A percentile compares a stretch with the other conserved stretches of the same genome.
phyloP scores from a whole-genome alignment of 2,888 invertebrate genomes.

The Brenthis hecate region DNA sequence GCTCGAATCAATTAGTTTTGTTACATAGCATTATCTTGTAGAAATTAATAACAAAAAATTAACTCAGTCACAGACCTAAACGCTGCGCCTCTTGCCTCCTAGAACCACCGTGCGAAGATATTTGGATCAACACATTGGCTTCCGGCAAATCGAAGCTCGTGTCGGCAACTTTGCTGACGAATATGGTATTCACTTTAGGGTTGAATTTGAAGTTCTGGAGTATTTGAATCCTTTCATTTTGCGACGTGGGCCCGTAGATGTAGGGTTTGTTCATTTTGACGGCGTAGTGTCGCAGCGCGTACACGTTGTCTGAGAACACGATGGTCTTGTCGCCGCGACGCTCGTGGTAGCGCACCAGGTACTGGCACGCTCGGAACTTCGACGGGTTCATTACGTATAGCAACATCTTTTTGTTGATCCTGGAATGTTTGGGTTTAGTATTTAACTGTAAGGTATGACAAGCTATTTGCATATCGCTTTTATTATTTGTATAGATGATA shows the following conservation, averaged over 20 bases:
- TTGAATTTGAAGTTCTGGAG: conserved; percentile 99
- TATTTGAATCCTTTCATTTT: conserved; percentile 98
- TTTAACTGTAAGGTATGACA: too few relatives aligned
- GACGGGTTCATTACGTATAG: conserved; percentile 99
- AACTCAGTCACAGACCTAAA: conserved; percentile 82
- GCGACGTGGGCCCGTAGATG: conserved; percentile 98
- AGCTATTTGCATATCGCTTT: too few relatives aligned
- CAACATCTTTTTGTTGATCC: conserved; percentile 94
- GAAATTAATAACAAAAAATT: conserved; percentile 23
- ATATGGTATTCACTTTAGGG: conserved; percentile 98
- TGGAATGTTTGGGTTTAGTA: conserved; percentile 51
- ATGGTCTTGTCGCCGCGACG: conserved; percentile 98
- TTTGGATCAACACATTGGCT: conserved; percentile 99
- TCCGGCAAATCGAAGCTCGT: conserved; percentile 99
- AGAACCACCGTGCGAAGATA: conserved; percentile 99
- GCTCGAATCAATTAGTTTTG: not conserved
- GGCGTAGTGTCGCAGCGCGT: conserved; percentile 98
- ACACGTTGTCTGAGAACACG: conserved; percentile 99
- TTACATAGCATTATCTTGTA: not conserved
- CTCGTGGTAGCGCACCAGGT: conserved; percentile 95
- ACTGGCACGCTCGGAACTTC: conserved; percentile 98
- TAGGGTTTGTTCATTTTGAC: conserved; percentile 98
- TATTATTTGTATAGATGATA: too few relatives aligned
- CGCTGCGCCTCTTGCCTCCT: conserved; percentile 99
- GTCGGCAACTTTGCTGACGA: conserved; percentile 99